Conservation (phyloP, 2,888 invertebrate species). For the Subacronicta megacephala region DNA sequence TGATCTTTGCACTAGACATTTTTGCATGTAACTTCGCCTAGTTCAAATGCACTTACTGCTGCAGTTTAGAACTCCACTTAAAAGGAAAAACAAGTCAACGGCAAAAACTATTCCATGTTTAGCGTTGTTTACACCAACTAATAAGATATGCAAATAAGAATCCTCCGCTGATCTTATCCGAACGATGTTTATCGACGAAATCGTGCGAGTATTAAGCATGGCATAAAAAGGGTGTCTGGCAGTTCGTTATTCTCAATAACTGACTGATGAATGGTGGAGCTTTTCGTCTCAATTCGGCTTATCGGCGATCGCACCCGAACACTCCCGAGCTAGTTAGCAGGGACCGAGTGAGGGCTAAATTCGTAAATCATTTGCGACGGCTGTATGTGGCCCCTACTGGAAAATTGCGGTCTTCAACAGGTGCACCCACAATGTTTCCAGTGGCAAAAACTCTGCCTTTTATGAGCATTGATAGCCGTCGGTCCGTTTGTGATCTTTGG, state of each 20-base stretch:
- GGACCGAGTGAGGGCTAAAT: slow-evolving; percentile 63
- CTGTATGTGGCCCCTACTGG: slow-evolving; percentile 78
- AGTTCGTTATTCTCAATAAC: slow-evolving; percentile 83
- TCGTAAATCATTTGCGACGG: slow-evolving; percentile 83
- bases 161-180: slow-evolving; percentile 61
- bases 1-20: slow-evolving; percentile 47
- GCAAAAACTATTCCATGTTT: slow-evolving; percentile 45
- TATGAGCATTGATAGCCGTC: slow-evolving; percentile 71
- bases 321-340: slow-evolving; percentile 81
- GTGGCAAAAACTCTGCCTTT: slow-evolving; percentile 75
- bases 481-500: slow-evolving; percentile 68
- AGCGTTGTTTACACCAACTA: slow-evolving; percentile 39
- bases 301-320: slow-evolving; percentile 82
- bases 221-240: slow-evolving; percentile 76
- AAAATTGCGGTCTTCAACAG: slow-evolving; percentile 76
- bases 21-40: slow-evolving; percentile 23
- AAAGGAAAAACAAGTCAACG: slow-evolving; percentile 34
- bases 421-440: slow-evolving; percentile 75
- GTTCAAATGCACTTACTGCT: slow-evolving; percentile 8
- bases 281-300: slow-evolving; percentile 88
- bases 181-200: slow-evolving; percentile 72
- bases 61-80: slow-evolving; percentile 8
- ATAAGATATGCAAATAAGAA: slow-evolving; percentile 66
- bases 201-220: slow-evolving; percentile 78
- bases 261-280: slow-evolving; percentile 87